A percentile compares a stretch with the other conserved stretches of the same genome.
Conservation (phyloP, 2,113 vertebrate genomes). For the Urocolius indicus region DNA sequence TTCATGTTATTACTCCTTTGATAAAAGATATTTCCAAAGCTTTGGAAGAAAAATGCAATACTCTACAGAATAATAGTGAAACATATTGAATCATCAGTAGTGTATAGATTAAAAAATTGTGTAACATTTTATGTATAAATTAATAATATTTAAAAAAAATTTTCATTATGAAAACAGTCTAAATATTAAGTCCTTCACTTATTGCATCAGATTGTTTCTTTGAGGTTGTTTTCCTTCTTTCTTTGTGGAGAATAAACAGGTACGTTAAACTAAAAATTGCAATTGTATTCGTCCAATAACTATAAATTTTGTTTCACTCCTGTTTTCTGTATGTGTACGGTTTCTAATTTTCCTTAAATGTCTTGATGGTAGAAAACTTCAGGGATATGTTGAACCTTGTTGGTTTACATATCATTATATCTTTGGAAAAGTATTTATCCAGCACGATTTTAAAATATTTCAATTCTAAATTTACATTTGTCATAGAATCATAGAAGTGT, state of each 20-base stretch:
- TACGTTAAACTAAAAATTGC: neutral
- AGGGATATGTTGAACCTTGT: neutral
- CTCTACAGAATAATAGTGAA: neutral
- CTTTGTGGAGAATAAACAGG: neutral
- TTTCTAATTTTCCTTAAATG: neutral
- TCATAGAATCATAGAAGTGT: too few relatives aligned
- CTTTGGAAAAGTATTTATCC: neutral
- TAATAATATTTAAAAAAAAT: neutral
- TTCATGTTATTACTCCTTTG: neutral
- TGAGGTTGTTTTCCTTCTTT: accelerated
- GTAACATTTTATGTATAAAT: neutral
- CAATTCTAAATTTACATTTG: neutral
- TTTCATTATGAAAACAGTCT: neutral
- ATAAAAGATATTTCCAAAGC: neutral
- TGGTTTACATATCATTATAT: neutral
- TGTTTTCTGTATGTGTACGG: neutral
- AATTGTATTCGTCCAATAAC: neutral
- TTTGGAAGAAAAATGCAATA: neutral
- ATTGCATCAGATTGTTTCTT: neutral
- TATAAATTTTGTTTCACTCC: neutral
- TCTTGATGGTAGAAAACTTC: neutral
- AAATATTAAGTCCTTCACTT: neutral
- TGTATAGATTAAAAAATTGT: neutral
- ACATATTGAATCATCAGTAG: neutral
- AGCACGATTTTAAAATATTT: neutral